phyloP scores from a whole-genome alignment of 2,797 vertebrate species.

The Alcedo atthis region DNA sequence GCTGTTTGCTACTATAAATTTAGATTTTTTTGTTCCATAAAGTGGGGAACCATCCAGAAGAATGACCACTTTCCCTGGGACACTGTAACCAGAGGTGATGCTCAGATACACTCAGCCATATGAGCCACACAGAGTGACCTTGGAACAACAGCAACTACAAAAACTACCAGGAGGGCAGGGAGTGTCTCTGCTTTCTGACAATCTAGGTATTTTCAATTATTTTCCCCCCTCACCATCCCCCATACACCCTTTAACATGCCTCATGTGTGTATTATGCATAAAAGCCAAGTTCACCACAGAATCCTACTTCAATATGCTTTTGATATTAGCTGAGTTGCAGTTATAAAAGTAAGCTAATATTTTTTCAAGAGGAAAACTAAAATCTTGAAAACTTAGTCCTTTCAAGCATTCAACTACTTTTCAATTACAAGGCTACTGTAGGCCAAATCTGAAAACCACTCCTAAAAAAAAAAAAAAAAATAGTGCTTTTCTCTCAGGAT shows the following conservation, averaged over 20 bases:
- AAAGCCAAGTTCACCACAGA: background rate
- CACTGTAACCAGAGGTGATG: background rate
- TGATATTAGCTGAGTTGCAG: background rate
- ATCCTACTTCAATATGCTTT: background rate
- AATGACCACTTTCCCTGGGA: background rate
- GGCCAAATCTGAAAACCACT: background rate
- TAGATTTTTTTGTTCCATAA: background rate
- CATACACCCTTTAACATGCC: background rate
- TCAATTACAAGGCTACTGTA: background rate
- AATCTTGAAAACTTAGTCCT: background rate
- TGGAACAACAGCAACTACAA: background rate
- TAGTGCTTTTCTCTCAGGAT: background rate
- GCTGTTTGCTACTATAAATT: background rate
- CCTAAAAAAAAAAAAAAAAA: background rate
- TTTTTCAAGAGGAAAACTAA: constrained; percentile 6
- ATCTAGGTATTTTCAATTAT: background rate
- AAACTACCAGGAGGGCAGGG: background rate
- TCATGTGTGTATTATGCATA: background rate
- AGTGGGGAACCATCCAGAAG: background rate
- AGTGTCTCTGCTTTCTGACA: background rate
- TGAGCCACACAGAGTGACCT: background rate
- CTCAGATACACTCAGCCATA: background rate
- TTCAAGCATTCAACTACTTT: background rate
- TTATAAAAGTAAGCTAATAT: background rate
- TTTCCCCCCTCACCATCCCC: background rate